Evolutionary conservation across 2,888 invertebrate genomes (phyloP).

Genomic region (Stenurella melanura): DNA sequence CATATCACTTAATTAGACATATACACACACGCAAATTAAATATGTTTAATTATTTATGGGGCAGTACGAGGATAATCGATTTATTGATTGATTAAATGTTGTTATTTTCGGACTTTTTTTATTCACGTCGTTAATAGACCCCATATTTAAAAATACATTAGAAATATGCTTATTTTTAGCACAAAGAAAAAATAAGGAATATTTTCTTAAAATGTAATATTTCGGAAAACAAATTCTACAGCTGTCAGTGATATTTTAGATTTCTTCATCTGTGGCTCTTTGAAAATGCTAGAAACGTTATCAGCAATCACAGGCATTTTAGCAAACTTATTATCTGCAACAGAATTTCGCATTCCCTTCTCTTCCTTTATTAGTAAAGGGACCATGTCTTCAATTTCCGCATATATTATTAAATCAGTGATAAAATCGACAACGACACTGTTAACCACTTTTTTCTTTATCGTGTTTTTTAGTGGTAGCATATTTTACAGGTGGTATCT

Average conservation of each 20-base stretch:
- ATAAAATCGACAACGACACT: constrained; percentile 68
- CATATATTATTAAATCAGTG: constrained; percentile 76
- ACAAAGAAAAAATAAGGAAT: too few relatives aligned
- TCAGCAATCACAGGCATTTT: constrained; percentile 50
- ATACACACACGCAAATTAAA: too few relatives aligned
- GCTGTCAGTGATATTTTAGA: too few relatives aligned
- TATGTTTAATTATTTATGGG: too few relatives aligned
- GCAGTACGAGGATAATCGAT: too few relatives aligned
- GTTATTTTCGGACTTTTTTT: too few relatives aligned
- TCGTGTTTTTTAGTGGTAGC: background rate
- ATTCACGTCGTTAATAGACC: too few relatives aligned
- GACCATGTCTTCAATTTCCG: constrained; percentile 78
- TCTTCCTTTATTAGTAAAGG: constrained; percentile 74
- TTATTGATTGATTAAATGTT: too few relatives aligned
- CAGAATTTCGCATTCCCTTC: constrained; percentile 57
- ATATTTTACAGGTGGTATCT: background rate
- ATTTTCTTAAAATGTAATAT: background rate
- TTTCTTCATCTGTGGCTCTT: constrained; percentile 50
- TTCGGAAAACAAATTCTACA: too few relatives aligned
- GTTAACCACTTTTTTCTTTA: constrained; percentile 21
- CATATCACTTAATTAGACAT: too few relatives aligned
- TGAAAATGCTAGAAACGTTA: constrained; percentile 46
- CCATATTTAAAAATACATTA: too few relatives aligned
- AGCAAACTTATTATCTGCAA: constrained; percentile 51
- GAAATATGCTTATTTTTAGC: too few relatives aligned